Base-by-base conservation (phyloP, 1,140 invertebrate species). In the Zaprionus camerounensis region DNA sequence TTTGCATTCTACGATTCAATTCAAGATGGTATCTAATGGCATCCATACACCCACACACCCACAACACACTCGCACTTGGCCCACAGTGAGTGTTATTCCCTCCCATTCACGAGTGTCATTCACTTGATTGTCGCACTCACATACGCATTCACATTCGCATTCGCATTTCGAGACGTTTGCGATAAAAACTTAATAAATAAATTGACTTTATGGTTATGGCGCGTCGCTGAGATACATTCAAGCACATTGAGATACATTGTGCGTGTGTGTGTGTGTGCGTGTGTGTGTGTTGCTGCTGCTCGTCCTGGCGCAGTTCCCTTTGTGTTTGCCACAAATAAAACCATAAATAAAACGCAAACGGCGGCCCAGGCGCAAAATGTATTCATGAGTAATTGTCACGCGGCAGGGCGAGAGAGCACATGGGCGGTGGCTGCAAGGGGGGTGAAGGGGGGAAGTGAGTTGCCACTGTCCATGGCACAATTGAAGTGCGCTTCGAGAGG, bases 311-410 rank as follows among this genome's bases (percentile, higher is more conserved):
- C 63, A 41, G 24, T 63, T 72, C 66, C 85, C 69, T 88, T 88
- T 90, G 84, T 90, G 76, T 90, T 88, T 79, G 86, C 85, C 85
- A 90, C 85, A 90, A 90, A 90, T 90, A 90, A 90, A 91, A 90
- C 85, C 85, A 90, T 90, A 90, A 90, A 90, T 90, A 90, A 90
- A 91, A 85, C 85, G 85, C 85, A 90, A 90, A 90, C 82, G 82
- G 69, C 85, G 80, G 79, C 65, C 65, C 65, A 90, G 81, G 85
- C 85, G 85, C 86, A 90, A 90, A 90, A 90, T 91, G 86, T 91
- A 90, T 90, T 90, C 85, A 90, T 90, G 85, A 90, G 86, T 90
- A 90, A 90, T 90, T 90, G 85, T 90, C 85, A 90, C 85, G 86
- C 85, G 85, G 58, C 72, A 34, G 63, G 70, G 38, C 22, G 49